Percentiles rank a stretch among this genome's conserved stretches.
Evolutionary conservation across 2,888 invertebrate genomes (phyloP).

Genomic region (Aphidius colemani): DNA sequence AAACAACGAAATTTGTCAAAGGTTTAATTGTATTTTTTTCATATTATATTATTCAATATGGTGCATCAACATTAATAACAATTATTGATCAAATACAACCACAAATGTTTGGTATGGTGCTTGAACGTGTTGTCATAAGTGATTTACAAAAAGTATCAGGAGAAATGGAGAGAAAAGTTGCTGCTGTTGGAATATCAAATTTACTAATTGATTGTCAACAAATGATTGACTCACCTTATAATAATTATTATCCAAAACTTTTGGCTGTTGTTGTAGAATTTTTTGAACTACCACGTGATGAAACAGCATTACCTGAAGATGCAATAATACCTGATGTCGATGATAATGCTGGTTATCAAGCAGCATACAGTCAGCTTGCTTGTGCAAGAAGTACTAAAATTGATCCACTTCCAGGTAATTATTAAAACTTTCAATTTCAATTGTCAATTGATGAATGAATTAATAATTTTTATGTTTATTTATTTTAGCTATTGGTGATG

Average conservation of each 20-base stretch:
- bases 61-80: conserved; percentile 74
- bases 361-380: conserved; percentile 83
- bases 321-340: conserved; percentile 85
- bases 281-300: conserved; percentile 89
- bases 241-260: conserved; percentile 50
- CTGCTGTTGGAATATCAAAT: conserved; percentile 87
- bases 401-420: conserved; percentile 75
- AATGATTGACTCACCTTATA: conserved; percentile 72
- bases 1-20: conserved; percentile 93
- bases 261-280: conserved; percentile 70
- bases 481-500: conserved; percentile 67
- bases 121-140: conserved; percentile 84
- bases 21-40: conserved; percentile 90
- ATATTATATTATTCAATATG: conserved; percentile 81
- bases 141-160: conserved; percentile 89
- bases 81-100: conserved; percentile 85
- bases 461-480: conserved; percentile 20
- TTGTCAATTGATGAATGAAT: conserved; percentile 9
- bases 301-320: conserved; percentile 78
- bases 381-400: conserved; percentile 78
- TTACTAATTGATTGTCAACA: conserved; percentile 78
- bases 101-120: conserved; percentile 93
- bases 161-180: conserved; percentile 83
- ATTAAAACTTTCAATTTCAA: conserved; percentile 2
- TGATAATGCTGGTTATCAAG: conserved; percentile 84